Conservation (phyloP, 2,888 invertebrate species). For the Zygothrica quintamaculata region DNA sequence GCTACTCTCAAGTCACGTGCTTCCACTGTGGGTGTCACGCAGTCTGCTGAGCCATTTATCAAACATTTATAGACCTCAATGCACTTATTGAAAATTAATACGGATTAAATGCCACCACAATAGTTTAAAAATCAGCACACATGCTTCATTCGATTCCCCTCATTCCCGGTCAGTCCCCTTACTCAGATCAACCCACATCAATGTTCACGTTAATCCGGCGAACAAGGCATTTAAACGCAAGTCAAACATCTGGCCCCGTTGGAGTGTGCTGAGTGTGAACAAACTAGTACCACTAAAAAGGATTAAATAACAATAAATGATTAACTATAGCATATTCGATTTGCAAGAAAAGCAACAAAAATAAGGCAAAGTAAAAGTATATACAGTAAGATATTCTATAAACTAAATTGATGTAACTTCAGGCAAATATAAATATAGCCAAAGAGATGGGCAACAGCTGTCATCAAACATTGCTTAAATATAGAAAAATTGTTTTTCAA, state of each 20-base stretch:
- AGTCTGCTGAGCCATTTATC: conserved; percentile 61
- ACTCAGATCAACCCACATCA: conserved; percentile 38
- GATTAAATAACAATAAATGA: conserved; percentile 70
- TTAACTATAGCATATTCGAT: conserved; percentile 32
- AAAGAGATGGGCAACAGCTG: conserved; percentile 1
- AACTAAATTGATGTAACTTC: too few relatives aligned
- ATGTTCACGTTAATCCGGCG: conserved; percentile 64
- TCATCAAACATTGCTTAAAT: conserved; percentile 38
- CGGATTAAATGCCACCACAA: conserved; percentile 71
- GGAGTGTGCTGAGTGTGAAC: conserved; percentile 35
- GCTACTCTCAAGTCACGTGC: conserved; percentile 41
- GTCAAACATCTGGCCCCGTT: conserved; percentile 65
- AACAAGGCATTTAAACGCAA: conserved; percentile 68
- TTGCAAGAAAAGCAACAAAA: conserved; percentile 7
- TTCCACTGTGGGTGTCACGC: conserved; percentile 14
- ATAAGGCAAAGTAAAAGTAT: background rate
- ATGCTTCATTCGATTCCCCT: conserved; percentile 42
- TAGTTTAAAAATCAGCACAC: conserved; percentile 72
- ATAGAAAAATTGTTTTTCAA: conserved; percentile 61
- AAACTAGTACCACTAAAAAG: conserved; percentile 51
- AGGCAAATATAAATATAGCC: too few relatives aligned
- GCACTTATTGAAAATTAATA: conserved; percentile 78
- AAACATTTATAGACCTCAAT: conserved; percentile 65
- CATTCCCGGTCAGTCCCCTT: conserved; percentile 7
- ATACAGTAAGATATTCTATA: too few relatives aligned